These are phyloP conservation scores for Scolanthus callimorphus DNA, from an alignment of 92 coral and sea anemone genomes.

Conservation along the genomic window DNA sequence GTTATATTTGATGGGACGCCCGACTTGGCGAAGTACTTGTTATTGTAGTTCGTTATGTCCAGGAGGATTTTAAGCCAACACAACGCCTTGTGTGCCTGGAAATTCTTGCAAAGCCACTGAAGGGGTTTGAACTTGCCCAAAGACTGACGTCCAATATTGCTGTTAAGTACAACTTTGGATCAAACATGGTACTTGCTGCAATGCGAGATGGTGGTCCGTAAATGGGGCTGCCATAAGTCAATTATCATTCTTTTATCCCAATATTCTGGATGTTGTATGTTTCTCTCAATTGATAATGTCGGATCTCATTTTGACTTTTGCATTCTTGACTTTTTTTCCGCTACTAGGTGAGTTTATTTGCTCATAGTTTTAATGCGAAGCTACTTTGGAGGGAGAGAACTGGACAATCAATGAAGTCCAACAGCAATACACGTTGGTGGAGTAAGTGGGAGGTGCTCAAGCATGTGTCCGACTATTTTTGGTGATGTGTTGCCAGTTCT, in stretches of 20 bases:
- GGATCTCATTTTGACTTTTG: constrained; percentile 67
- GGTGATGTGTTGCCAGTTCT: constrained; percentile 33
- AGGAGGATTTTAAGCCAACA: constrained; percentile 37
- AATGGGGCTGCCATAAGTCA: constrained; percentile 59
- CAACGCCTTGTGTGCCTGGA: constrained; percentile 51
- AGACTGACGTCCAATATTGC: constrained; percentile 51
- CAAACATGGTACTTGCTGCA: constrained; percentile 48
- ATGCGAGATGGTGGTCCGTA: constrained; percentile 67
- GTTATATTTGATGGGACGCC: constrained; percentile 50
- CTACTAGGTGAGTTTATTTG: constrained; percentile 51
- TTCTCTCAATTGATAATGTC: constrained; percentile 57
- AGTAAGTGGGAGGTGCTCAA: constrained; percentile 45
- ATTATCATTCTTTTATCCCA: constrained; percentile 38
- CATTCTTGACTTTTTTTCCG: constrained; percentile 51
- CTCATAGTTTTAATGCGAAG: constrained; percentile 66
- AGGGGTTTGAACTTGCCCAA: constrained; percentile 46
- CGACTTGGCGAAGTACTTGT: constrained; percentile 57
- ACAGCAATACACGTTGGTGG: constrained; percentile 37
- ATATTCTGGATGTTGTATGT: constrained; percentile 37
- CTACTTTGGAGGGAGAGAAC: constrained; percentile 58
- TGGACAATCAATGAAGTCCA: constrained; percentile 47
- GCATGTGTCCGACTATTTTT: constrained; percentile 30
- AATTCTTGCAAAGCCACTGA: constrained; percentile 50
- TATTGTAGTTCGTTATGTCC: constrained; percentile 45
- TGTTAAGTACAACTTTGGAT: constrained; percentile 38